Evolutionary conservation across 2,888 invertebrate species (phyloP), one percentile per base, ranked within the genome.

Genomic region (Leptopilina syphax): DNA sequence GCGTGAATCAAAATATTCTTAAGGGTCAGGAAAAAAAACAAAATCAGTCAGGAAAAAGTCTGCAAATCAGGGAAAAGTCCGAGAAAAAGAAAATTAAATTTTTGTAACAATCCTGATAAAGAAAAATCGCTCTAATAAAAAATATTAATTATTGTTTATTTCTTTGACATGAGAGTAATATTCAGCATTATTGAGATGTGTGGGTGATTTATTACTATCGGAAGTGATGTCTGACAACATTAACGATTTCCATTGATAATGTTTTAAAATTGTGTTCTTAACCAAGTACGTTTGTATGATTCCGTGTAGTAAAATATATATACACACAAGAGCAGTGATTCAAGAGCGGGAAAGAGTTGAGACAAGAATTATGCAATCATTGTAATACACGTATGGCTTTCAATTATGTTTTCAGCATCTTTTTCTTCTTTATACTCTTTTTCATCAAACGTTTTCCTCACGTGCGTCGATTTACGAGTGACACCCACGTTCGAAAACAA

Each of bases 361-460:
- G 12, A 50, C 50, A 50, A 12, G 82, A 86, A 85, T 87, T 87
- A 83, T 85, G 87, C 87, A 88, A 87, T 87, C 88, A 84, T 81
- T 83, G 84, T 83, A 85, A 88, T 80, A 77, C 84, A 86, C 83
- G 83, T 82, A 80, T 83, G 82, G 81, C 80, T 88, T 87, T 87
- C 87, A 87, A 87, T 87, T 88, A 88, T 86, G 81, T 78, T 80
- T 82, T 50, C 68, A 73, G 77, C 65, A 41, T 77, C 80, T 79
- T 77, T 77, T 81, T 81, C 80, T 80, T 77, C 54, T 66, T 50
- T 50, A 10, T 50, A 10, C 12, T 47, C 47, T 47, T 47, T 80
- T 76, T 78, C 82, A 63, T 80, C 41, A 8, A 65, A 73, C 65
- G 44, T 68, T 77, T 67, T 68, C 73, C 65, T 34, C 70, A 54